Evolutionary conservation across 2,888 invertebrate species (phyloP), one percentile per base, ranked within the genome.

Genomic region (Prostheceraeus crozeri): DNA sequence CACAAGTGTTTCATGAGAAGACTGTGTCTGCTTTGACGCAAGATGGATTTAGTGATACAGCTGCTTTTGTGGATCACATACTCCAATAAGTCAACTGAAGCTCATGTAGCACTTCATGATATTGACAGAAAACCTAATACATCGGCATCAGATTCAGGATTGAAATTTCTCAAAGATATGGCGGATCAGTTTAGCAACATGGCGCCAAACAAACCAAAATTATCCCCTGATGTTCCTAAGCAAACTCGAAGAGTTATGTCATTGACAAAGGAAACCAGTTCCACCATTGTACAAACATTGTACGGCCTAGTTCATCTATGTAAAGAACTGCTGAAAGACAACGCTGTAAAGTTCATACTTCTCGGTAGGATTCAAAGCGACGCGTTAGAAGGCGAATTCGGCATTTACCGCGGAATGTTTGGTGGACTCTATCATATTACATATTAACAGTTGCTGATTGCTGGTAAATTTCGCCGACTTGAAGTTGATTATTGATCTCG

Each of bases 361-460:
- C 48, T 19, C 21, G 48, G 48, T 25, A 48, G 25, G 21, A 25
- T 48, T 48, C 48, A 48, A 48, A 48, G 48, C 48, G 48, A 48
- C 27, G 21, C 25, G 25, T 28, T 48, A 28, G 48, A 48, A 48
- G 48, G 48, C 27, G 48, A 48, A 48, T 48, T 48, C 27, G 48
- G 48, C 27, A 28, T 48, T 48, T 48, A 48, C 48, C 21, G 48
- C 21, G 48, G 48, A 23, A 48, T 48, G 48, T 48, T 48, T 48
- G 48, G 48, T 25, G 48, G 48, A 23, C 48, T 48, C 21, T 48
- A 48, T 48, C 27, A 48, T 28, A 48, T 48, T 25, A 25, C 48
- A 48, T 48, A 25, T 48, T 23, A 48, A 48, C 48, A 48, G 48
- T 23, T 48, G 21, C 23, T 48, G 25, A 48, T 48, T 28, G 48